Percentiles rank a stretch among this genome's conserved stretches.
Conservation (phyloP, 53 echinoderm and acorn worm species). For the Astropecten irregularis region DNA sequence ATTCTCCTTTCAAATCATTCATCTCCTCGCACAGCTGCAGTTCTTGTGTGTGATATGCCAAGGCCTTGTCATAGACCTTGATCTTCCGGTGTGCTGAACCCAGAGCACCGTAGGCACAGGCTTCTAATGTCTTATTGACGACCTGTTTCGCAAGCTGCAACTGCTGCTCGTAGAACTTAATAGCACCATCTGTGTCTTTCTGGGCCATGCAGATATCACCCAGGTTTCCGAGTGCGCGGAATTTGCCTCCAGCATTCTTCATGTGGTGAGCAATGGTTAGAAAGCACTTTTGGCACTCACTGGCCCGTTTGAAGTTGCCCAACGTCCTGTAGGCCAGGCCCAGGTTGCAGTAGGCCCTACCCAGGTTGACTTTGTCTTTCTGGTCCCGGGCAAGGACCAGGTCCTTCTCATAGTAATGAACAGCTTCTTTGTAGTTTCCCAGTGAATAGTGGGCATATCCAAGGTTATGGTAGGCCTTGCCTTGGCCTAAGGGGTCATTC, state of each 20-base stretch:
- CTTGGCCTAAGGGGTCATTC: slow-evolving; percentile 78
- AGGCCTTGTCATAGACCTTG: slow-evolving; percentile 82
- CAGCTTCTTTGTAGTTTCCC: slow-evolving; percentile 93
- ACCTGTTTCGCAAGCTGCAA: slow-evolving; percentile 93
- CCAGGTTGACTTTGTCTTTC: slow-evolving; percentile 94
- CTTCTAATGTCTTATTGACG: slow-evolving; percentile 90
- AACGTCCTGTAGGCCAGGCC: slow-evolving; percentile 94
- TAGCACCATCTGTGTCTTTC: slow-evolving; percentile 88
- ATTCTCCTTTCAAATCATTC: slow-evolving; percentile 91
- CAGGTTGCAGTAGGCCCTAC: slow-evolving; percentile 96
- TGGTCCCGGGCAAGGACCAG: slow-evolving; percentile 82
- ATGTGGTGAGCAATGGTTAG: slow-evolving; percentile 94
- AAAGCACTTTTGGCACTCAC: slow-evolving; percentile 97
- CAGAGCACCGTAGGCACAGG: slow-evolving; percentile 88
- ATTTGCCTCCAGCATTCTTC: slow-evolving; percentile 95
- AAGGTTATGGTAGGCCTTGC: slow-evolving; percentile 94
- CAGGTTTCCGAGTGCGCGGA: slow-evolving; percentile 96
- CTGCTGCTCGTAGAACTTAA: slow-evolving; percentile 94
- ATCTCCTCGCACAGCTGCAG: slow-evolving; percentile 92
- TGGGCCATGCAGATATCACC: slow-evolving; percentile 98
- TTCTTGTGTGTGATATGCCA: slow-evolving; percentile 96
- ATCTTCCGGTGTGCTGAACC: slow-evolving; percentile 92
- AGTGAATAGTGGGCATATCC: slow-evolving; percentile 97
- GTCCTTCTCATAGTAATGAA: slow-evolving; percentile 95
- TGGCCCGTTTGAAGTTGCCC: slow-evolving; percentile 85